Conservation (phyloP, 2,113 vertebrate species). For the Cheirogaleus medius region DNA sequence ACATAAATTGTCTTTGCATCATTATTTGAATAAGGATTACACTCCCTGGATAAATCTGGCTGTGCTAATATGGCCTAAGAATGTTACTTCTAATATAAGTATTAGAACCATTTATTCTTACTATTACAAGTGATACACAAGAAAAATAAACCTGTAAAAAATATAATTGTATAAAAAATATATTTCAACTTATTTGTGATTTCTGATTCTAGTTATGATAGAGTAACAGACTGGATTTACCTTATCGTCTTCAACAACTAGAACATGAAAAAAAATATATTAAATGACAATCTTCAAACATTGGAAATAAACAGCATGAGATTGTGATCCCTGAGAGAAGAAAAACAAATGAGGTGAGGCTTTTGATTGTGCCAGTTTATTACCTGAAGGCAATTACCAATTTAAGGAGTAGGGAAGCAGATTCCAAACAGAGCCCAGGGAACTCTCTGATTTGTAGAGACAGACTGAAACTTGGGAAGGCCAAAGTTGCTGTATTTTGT, state of each 20-base stretch:
- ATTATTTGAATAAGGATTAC: background rate
- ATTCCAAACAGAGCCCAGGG: background rate
- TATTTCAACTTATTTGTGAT: background rate
- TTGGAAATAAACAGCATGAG: background rate
- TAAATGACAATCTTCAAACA: background rate
- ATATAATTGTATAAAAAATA: constrained; percentile 7
- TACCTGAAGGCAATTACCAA: background rate
- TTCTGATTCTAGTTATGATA: background rate
- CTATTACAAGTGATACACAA: background rate
- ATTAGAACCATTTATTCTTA: background rate
- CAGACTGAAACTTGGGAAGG: background rate
- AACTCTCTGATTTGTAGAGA: background rate
- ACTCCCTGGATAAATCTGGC: background rate
- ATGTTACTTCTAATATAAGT: background rate
- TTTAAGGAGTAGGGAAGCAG: background rate
- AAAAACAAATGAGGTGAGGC: background rate
- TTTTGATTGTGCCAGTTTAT: background rate
- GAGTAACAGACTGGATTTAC: background rate
- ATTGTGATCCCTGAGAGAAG: background rate
- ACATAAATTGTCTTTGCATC: too few species aligned
- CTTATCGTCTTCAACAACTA: background rate
- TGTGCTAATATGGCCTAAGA: background rate
- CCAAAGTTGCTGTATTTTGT: background rate
- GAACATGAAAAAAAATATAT: background rate
- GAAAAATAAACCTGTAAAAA: background rate